Conservation (phyloP, 2,797 vertebrate genomes). For the Clarias fuscus region DNA sequence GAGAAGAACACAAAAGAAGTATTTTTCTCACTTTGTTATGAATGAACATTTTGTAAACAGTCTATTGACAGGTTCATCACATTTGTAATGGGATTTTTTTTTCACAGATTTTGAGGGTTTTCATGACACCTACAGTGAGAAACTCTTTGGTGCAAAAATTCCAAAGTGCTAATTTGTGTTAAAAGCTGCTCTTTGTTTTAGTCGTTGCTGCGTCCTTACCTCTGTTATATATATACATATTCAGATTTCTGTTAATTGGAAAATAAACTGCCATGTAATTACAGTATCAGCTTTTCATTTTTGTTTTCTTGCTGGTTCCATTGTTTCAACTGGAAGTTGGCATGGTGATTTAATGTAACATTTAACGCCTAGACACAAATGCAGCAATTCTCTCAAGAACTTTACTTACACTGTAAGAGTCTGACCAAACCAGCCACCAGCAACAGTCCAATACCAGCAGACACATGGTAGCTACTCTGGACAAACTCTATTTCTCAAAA, state of each 20-base stretch:
- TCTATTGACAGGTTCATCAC: slow-evolving; percentile 68
- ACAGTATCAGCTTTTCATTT: slow-evolving; percentile 21
- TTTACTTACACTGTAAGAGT: slow-evolving; percentile 21
- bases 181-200: slow-evolving; percentile 45
- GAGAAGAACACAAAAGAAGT: slow-evolving; percentile 71
- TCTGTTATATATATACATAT: not conserved
- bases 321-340: slow-evolving; percentile 31
- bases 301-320: slow-evolving; percentile 10
- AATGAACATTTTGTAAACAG: slow-evolving; percentile 89
- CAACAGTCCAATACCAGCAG: slow-evolving; percentile 37
- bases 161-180: slow-evolving; percentile 56
- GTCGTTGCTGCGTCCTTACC: slow-evolving; percentile 19
- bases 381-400: slow-evolving; percentile 23
- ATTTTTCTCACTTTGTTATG: slow-evolving; percentile 95
- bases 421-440: slow-evolving; percentile 41
- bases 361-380: slow-evolving; percentile 4
- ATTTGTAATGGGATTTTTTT: slow-evolving; percentile 60
- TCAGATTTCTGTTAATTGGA: slow-evolving; percentile 35
- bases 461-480: slow-evolving; percentile 21
- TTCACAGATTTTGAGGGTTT: slow-evolving; percentile 57
- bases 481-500: slow-evolving; percentile 10
- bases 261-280: slow-evolving; percentile 27
- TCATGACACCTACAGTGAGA: slow-evolving; percentile 56
- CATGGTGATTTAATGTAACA: not conserved
- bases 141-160: slow-evolving; percentile 68